Percentiles rank a stretch among this genome's conserved stretches.
Evolutionary conservation across 2,888 invertebrate species (phyloP).

Genomic region (Agrotis clavis): DNA sequence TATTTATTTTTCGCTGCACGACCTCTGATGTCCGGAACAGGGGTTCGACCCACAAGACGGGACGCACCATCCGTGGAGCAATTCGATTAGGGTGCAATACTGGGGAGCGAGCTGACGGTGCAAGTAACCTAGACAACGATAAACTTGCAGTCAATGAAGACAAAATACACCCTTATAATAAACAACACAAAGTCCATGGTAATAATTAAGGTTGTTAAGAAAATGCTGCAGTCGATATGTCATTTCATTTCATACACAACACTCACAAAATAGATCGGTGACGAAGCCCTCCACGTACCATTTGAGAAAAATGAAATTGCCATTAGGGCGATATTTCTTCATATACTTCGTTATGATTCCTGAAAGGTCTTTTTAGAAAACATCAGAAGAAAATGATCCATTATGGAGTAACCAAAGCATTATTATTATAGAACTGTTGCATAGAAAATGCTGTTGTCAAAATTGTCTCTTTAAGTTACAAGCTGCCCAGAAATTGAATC

Average conservation of each 20-base stretch:
- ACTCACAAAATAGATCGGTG: slow-evolving; percentile 89
- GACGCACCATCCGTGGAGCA: slow-evolving; percentile 87
- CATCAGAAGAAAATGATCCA: slow-evolving; percentile 49
- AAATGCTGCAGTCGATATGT: slow-evolving; percentile 77
- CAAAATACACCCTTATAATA: slow-evolving; percentile 49
- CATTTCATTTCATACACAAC: slow-evolving; percentile 90
- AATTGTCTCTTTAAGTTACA: slow-evolving; percentile 1
- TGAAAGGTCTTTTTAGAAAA: slow-evolving; percentile 68
- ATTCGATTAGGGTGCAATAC: slow-evolving; percentile 90
- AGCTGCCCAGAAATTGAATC: neutral
- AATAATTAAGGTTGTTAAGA: slow-evolving; percentile 2
- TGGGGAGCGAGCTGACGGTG: slow-evolving; percentile 87
- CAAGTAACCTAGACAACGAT: slow-evolving; percentile 75
- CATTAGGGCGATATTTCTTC: slow-evolving; percentile 82
- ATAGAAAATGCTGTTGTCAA: slow-evolving; percentile 7
- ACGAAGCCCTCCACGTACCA: slow-evolving; percentile 84
- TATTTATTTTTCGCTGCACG: slow-evolving; percentile 88
- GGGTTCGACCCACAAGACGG: slow-evolving; percentile 86
- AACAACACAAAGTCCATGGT: slow-evolving; percentile 22
- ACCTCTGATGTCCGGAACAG: slow-evolving; percentile 86
- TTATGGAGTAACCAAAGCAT: slow-evolving; percentile 16
- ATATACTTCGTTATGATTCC: slow-evolving; percentile 80
- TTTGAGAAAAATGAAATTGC: slow-evolving; percentile 90
- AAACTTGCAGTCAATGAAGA: slow-evolving; percentile 51
- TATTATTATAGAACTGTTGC: slow-evolving; percentile 4